phyloP scores from a whole-genome alignment of 30 jellyfish, hydroid and myxozoan genomes.

The Cassiopea xamachana region DNA sequence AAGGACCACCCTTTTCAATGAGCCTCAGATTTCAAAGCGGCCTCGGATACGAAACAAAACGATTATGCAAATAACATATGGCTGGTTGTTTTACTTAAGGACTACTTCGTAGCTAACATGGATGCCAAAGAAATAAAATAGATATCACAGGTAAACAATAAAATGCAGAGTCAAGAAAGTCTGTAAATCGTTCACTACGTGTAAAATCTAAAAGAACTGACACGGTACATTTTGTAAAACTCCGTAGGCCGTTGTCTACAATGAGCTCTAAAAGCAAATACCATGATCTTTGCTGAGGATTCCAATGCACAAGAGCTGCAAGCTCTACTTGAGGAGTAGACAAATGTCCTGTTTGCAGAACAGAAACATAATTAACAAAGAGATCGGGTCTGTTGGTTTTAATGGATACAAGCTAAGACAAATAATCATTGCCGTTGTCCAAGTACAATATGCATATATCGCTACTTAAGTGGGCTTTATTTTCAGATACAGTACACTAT shows the following conservation, averaged over 20 bases:
- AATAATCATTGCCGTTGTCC: not conserved
- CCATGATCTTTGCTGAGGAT: not conserved
- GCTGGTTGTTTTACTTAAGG: not conserved
- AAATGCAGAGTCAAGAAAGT: conserved; percentile 8
- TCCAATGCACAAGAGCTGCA: not conserved
- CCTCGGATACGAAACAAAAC: too few species aligned
- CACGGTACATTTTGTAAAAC: not conserved
- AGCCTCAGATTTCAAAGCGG: too few species aligned
- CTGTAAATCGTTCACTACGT: not conserved
- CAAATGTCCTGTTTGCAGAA: not conserved
- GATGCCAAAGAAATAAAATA: conserved; percentile 1
- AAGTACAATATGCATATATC: too few species aligned
- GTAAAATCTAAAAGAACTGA: conserved; percentile 37
- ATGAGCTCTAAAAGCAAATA: conserved; percentile 38
- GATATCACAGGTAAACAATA: not conserved
- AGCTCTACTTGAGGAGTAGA: not conserved
- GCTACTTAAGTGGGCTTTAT: too few species aligned
- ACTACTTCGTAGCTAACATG: not conserved
- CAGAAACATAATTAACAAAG: not conserved
- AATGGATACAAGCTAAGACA: not conserved
- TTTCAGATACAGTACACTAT: too few species aligned
- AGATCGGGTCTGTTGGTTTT: not conserved
- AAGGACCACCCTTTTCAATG: too few species aligned
- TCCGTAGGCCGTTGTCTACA: not conserved
- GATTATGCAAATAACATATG: not conserved